Conservation (phyloP, 2,888 invertebrate genomes). For the Limnephilus marmoratus region DNA sequence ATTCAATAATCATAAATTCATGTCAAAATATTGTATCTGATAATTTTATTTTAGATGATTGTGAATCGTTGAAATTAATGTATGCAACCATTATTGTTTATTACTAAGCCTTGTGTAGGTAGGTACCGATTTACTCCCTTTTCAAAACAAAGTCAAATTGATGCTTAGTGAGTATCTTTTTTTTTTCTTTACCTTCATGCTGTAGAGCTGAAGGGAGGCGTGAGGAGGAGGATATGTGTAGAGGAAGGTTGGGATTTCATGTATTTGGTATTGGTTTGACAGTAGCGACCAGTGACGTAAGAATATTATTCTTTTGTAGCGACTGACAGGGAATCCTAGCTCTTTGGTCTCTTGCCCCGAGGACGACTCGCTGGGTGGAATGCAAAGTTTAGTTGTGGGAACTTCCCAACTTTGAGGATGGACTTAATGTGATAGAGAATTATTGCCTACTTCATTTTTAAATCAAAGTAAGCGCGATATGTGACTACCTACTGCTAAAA, state of each 20-base stretch:
- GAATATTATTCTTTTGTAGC: background rate
- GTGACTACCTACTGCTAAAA: background rate
- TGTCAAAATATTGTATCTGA: no score
- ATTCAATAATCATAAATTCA: no score
- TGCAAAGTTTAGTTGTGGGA: background rate
- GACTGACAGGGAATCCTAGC: background rate
- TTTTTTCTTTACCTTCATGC: background rate
- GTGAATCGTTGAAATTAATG: no score
- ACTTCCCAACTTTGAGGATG: background rate
- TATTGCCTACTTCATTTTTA: background rate
- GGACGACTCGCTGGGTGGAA: conserved; percentile 13
- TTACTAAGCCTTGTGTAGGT: no score
- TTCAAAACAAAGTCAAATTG: background rate
- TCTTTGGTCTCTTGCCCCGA: background rate
- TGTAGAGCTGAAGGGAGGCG: background rate
- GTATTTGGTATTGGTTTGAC: background rate
- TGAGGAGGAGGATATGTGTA: background rate
- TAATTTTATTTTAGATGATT: no score
- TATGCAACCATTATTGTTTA: no score
- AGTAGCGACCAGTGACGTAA: background rate
- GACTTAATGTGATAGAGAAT: conserved; percentile 12
- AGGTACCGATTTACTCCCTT: background rate
- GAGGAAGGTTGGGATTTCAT: background rate
- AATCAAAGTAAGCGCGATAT: background rate
- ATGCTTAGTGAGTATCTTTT: background rate